Evolutionary conservation across 2,888 invertebrate genomes (phyloP), one percentile per base, ranked within the genome.

Genomic region (Agrochola litura): DNA sequence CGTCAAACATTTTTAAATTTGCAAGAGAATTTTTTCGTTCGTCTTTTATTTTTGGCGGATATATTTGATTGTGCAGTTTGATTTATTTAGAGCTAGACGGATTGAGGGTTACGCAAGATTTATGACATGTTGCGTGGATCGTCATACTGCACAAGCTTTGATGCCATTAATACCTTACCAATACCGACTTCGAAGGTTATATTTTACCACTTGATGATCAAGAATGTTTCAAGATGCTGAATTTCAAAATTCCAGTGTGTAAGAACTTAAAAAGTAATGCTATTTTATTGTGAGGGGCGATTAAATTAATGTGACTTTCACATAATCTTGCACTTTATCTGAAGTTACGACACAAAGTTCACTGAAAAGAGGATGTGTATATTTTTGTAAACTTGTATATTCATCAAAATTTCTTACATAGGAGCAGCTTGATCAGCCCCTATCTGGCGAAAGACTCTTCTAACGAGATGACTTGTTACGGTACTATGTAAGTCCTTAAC

Each of bases 401-500:
- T 64, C 14, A 56, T 60, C 10, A 54, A n/a, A 72, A 60, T 83
- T 83, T 83, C 65, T 84, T 69, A 81, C 63, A 76, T 86, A 91
- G 91, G 91, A 89, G 91, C 86, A 84, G 91, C 56, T 79, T 89
- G 61, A 82, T 77, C 67, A 82, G 75, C 54, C 76, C 73, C 30
- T 61, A 54, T 73, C 74, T 86, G 70, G 74, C 75, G 66, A 73
- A 84, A 19, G 63, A 82, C 16, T 78, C 81, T 30, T 0, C n/a
- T 58, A 79, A 80, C 58, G 76, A 77, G 37, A 72, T 86, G 76
- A 73, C 82, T 70, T 16, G 79, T 69, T 91, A 92, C 74, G 90
- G 89, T 76, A 81, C 90, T 82, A 90, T 81, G 91, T 92, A 91
- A 92, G 92, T 92, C 77, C 71, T 63, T 72, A 9, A 73, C 5